phyloP scores from a whole-genome alignment of 2,797 vertebrate genomes.

The Sebastes aleutianus region DNA sequence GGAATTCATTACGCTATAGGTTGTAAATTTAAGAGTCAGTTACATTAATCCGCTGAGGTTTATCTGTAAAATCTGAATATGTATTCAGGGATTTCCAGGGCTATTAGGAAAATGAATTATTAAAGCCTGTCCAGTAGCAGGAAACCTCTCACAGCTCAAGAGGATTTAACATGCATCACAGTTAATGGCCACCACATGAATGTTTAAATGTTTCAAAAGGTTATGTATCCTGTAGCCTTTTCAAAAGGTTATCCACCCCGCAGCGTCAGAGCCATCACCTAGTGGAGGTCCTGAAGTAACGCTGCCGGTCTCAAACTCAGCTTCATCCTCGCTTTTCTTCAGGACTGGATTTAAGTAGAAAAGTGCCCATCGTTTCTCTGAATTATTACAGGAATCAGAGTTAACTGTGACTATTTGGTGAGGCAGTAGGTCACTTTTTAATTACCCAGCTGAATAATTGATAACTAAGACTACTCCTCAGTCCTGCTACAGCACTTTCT shows the following conservation, averaged over 20 bases:
- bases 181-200: slow-evolving; percentile 67
- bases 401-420: slow-evolving; percentile 14
- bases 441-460: slow-evolving; percentile 20
- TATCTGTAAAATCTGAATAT: slow-evolving; percentile 35
- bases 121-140: slow-evolving; percentile 38
- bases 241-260: slow-evolving; percentile 66
- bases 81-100: slow-evolving; percentile 34
- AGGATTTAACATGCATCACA: slow-evolving; percentile 67
- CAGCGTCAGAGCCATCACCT: slow-evolving; percentile 45
- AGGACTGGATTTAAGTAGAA: slow-evolving; percentile 27
- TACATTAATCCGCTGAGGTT: slow-evolving; percentile 14
- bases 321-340: slow-evolving; percentile 29
- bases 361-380: slow-evolving; percentile 16
- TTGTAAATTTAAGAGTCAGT: slow-evolving; percentile 28
- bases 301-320: slow-evolving; percentile 3
- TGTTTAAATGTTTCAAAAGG: slow-evolving; percentile 70
- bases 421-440: slow-evolving; percentile 29
- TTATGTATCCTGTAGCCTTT: slow-evolving; percentile 65
- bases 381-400: slow-evolving; percentile 32
- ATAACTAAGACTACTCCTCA: background rate
- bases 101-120: slow-evolving; percentile 48
- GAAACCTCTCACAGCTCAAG: slow-evolving; percentile 41
- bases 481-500: background rate
- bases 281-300: slow-evolving; percentile 38
- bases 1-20: background rate